These are phyloP conservation scores for Sorex araneus DNA, from an alignment of 2,113 vertebrate species.

Conservation along the genomic window DNA sequence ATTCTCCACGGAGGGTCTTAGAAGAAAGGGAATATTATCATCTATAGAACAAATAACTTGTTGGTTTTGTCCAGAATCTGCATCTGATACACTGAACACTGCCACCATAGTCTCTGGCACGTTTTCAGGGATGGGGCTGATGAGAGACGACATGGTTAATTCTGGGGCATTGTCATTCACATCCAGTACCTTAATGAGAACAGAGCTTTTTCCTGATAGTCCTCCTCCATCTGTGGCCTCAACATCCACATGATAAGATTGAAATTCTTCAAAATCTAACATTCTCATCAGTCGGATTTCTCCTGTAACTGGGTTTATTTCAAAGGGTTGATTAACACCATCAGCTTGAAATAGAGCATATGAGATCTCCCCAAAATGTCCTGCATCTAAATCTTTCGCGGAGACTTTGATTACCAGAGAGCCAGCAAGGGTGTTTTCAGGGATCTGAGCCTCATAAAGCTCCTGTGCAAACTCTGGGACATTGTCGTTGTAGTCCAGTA, in stretches of 20 bases:
- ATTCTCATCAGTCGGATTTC: slow-evolving; percentile 82
- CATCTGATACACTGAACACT: slow-evolving; percentile 90
- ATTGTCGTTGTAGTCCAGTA: slow-evolving; percentile 79
- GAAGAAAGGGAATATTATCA: slow-evolving; percentile 72
- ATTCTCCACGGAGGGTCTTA: slow-evolving; percentile 66
- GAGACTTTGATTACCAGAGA: slow-evolving; percentile 85
- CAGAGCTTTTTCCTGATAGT: slow-evolving; percentile 85
- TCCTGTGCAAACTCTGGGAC: slow-evolving; percentile 73
- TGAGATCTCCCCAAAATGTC: slow-evolving; percentile 88
- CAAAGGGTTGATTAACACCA: slow-evolving; percentile 75
- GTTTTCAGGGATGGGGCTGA: slow-evolving; percentile 86
- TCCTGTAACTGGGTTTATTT: slow-evolving; percentile 81
- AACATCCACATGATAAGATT: slow-evolving; percentile 84
- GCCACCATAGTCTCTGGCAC: slow-evolving; percentile 89
- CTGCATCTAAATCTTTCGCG: slow-evolving; percentile 88
- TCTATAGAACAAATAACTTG: slow-evolving; percentile 77
- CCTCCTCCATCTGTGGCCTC: slow-evolving; percentile 87
- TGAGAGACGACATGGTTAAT: slow-evolving; percentile 86
- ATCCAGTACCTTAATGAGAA: slow-evolving; percentile 86
- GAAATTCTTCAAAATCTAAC: slow-evolving; percentile 85
- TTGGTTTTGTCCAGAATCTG: slow-evolving; percentile 86
- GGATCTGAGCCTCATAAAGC: slow-evolving; percentile 84
- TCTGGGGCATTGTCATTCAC: slow-evolving; percentile 89
- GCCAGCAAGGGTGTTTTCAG: slow-evolving; percentile 84
- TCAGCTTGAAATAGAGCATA: slow-evolving; percentile 89